phyloP scores from a whole-genome alignment of 2,888 invertebrate species.

The Yponomeuta cagnagella region DNA sequence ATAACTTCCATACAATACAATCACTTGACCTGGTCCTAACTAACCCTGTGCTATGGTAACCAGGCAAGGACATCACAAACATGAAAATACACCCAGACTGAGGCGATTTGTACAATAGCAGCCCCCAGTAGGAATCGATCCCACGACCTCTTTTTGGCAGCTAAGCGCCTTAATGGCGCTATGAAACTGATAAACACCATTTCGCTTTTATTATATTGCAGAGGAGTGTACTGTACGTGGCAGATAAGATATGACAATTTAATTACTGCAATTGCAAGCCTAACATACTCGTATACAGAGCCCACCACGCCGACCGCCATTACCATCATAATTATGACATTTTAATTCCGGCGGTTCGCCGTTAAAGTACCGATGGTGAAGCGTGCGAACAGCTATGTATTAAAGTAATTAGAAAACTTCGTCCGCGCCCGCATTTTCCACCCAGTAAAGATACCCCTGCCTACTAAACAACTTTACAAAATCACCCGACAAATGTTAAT shows the following conservation, averaged over 20 bases:
- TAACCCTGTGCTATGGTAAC: too few species aligned
- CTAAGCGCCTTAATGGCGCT: too few species aligned
- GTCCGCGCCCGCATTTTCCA: conserved; percentile 24
- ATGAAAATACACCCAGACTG: too few species aligned
- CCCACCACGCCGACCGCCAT: background rate
- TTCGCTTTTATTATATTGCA: background rate
- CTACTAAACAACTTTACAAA: conserved; percentile 8
- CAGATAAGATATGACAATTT: background rate
- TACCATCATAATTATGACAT: background rate
- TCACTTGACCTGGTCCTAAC: too few species aligned
- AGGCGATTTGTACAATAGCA: too few species aligned
- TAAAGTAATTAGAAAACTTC: conserved; percentile 44
- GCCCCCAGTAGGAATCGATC: too few species aligned
- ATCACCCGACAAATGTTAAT: conserved; percentile 2
- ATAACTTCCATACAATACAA: too few species aligned
- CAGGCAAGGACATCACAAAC: too few species aligned
- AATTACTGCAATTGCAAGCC: conserved; percentile 1
- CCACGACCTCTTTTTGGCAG: too few species aligned
- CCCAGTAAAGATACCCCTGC: conserved; percentile 13
- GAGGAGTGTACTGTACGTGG: background rate
- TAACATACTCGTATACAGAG: background rate
- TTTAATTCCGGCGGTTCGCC: background rate
- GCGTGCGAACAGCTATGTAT: conserved; percentile 25
- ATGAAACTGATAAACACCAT: background rate
- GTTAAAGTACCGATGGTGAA: background rate